Conservation (phyloP, 2,113 vertebrate species). For the Muntiacus reevesi region DNA sequence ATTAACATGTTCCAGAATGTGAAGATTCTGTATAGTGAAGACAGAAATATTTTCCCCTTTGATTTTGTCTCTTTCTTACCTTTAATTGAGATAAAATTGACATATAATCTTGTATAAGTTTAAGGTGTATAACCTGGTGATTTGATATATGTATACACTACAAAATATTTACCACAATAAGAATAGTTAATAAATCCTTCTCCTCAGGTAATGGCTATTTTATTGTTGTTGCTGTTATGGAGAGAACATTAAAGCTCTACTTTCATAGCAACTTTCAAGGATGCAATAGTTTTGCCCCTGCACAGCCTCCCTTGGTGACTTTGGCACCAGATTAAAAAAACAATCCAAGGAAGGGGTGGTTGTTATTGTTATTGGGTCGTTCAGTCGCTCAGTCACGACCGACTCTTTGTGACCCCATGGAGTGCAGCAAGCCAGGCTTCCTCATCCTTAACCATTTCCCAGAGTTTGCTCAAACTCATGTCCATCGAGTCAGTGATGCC, state of each 20-base stretch:
- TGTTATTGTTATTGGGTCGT: neutral
- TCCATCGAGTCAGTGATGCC: neutral
- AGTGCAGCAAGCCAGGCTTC: neutral
- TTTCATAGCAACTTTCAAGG: neutral
- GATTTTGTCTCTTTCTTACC: neutral
- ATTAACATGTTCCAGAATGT: neutral
- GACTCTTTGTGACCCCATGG: neutral
- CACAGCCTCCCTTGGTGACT: neutral
- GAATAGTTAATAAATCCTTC: neutral
- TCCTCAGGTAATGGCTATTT: no score
- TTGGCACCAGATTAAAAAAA: neutral
- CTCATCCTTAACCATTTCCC: neutral
- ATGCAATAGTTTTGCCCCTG: neutral
- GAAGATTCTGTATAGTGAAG: neutral
- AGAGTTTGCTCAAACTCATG: neutral
- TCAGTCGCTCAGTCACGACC: rapidly evolving
- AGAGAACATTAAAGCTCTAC: neutral
- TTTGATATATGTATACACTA: neutral
- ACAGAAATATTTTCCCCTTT: neutral
- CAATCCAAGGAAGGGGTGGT: neutral
- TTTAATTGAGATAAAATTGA: neutral
- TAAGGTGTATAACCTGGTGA: neutral
- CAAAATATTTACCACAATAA: neutral
- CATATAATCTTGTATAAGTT: neutral
- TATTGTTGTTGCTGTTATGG: neutral